Percentiles rank a stretch among this genome's conserved stretches.
Conservation (phyloP, 2,797 vertebrate genomes). For the Phoeniculus purpureus region DNA sequence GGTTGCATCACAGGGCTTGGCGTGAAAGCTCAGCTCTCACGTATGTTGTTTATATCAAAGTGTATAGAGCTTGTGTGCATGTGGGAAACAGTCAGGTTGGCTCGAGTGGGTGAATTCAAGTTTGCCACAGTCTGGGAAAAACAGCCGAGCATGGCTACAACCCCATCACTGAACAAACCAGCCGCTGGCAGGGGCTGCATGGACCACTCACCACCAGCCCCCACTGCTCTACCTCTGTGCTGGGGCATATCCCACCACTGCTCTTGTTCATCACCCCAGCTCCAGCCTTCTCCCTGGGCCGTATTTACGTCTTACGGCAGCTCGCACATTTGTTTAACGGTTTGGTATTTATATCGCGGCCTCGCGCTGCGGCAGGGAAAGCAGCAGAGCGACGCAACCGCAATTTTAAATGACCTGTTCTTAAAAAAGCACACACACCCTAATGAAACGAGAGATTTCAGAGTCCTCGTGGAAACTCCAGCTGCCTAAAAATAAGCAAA, state of each 20-base stretch:
- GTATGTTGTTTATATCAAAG: constrained; percentile 57
- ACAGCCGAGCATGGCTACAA: neutral
- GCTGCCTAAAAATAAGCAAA: constrained; percentile 57
- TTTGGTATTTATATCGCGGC: constrained; percentile 32
- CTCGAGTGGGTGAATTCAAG: neutral
- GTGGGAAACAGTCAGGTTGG: constrained; percentile 3
- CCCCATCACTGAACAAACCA: neutral
- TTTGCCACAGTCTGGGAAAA: neutral
- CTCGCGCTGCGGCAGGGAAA: neutral
- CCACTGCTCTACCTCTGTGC: neutral
- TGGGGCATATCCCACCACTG: neutral
- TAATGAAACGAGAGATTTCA: constrained; percentile 69
- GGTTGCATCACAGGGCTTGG: constrained; percentile 9
- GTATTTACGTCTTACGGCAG: rapidly evolving
- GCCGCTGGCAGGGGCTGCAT: neutral
- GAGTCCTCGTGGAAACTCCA: constrained; percentile 69
- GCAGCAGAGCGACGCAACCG: neutral
- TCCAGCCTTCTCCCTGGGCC: neutral
- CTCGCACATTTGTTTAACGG: neutral
- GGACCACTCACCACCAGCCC: neutral
- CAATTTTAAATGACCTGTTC: constrained; percentile 56
- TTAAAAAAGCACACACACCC: constrained; percentile 58
- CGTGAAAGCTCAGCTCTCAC: neutral
- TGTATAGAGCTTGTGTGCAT: neutral
- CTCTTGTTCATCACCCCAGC: rapidly evolving